Conservation (phyloP, 2,888 invertebrate genomes). For the Neoaliturus tenellus region DNA sequence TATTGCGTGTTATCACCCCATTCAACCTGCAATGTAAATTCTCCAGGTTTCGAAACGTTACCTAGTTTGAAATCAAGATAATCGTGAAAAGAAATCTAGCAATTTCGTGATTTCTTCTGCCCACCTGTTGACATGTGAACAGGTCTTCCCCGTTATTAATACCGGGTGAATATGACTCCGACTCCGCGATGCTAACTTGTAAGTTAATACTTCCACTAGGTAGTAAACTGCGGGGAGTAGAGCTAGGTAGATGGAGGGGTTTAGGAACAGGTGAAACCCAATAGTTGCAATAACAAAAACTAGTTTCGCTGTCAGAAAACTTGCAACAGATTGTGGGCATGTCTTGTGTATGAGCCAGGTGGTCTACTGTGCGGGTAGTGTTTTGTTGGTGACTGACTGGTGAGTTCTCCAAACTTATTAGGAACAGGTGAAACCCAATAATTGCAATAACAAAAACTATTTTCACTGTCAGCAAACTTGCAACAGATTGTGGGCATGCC, state of each 20-base stretch:
- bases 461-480: constrained; percentile 1
- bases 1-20: no score
- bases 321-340: constrained; percentile 10
- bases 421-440: constrained; percentile 11
- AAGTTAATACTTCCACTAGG: constrained; percentile 5
- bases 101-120: not conserved
- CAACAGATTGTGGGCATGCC: not conserved
- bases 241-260: not conserved
- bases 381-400: not conserved
- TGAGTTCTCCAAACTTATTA: not conserved
- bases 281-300: constrained; percentile 37
- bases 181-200: not conserved
- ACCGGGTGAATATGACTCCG: constrained; percentile 13
- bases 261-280: constrained; percentile 9
- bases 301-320: constrained; percentile 18
- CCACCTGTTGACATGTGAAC: not conserved
- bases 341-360: constrained; percentile 4
- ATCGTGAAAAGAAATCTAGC: not conserved
- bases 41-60: no score
- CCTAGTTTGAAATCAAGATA: no score
- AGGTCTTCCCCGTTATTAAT: constrained; percentile 10
- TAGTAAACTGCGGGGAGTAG: constrained; percentile 1
- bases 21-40: no score
- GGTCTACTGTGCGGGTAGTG: not conserved
- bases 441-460: constrained; percentile 32